Percentiles rank a stretch among this genome's conserved stretches.
Evolutionary conservation across 2,888 invertebrate species (phyloP).

Genomic region (Coleophora flavipennella): DNA sequence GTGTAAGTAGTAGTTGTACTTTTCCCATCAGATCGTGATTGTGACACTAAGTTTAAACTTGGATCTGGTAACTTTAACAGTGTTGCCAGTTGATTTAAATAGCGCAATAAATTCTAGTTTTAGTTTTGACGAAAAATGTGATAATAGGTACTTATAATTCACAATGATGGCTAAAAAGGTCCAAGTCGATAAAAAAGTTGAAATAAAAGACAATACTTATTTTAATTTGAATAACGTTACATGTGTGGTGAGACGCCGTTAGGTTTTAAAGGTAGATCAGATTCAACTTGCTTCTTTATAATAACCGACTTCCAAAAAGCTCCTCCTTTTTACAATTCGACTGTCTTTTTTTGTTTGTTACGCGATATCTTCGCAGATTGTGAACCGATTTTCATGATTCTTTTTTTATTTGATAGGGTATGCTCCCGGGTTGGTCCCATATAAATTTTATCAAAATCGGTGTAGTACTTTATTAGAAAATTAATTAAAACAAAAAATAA

Average conservation of each 20-base stretch:
- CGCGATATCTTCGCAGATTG: too few species aligned
- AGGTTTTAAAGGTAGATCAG: constrained; percentile 32
- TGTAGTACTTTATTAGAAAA: too few species aligned
- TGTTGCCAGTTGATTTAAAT: constrained; percentile 30
- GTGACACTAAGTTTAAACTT: constrained; percentile 27
- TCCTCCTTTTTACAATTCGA: too few species aligned
- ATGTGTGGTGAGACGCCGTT: constrained; percentile 73
- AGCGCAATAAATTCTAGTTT: constrained; percentile 58
- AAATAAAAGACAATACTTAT: constrained; percentile 54
- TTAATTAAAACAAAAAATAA: too few species aligned
- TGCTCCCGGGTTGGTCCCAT: too few species aligned
- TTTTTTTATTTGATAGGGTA: too few species aligned
- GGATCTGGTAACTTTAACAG: constrained; percentile 32
- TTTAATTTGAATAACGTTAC: constrained; percentile 62
- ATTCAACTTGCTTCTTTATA: constrained; percentile 14
- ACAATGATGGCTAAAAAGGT: constrained; percentile 33
- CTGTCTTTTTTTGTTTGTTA: too few species aligned
- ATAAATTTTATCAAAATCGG: too few species aligned
- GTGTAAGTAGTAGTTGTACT: constrained; percentile 46
- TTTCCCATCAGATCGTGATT: constrained; percentile 66
- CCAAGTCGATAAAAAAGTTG: constrained; percentile 15
- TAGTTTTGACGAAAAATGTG: constrained; percentile 53
- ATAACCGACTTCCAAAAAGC: too few species aligned
- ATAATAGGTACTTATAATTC: constrained; percentile 63
- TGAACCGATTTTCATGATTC: too few species aligned